A percentile compares a stretch with the other conserved stretches of the same genome.
phyloP scores from a whole-genome alignment of 2,113 vertebrate species.

The Rhinolophus ferrumequinum region DNA sequence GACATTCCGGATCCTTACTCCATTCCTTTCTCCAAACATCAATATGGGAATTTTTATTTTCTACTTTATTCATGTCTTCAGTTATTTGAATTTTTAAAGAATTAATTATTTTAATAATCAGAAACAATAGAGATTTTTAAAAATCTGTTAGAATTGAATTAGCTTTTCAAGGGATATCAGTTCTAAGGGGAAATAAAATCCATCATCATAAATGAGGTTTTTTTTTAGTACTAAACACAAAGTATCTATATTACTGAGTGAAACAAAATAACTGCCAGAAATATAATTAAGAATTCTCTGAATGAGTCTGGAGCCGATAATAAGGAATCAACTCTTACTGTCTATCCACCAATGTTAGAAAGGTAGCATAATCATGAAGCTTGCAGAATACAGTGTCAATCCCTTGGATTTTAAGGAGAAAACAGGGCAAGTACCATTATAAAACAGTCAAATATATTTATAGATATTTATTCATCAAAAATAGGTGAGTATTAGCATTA shows the following conservation, averaged over 20 bases:
- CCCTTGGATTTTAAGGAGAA: conserved; percentile 25
- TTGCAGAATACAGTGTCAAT: not conserved
- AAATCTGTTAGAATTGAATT: conserved; percentile 26
- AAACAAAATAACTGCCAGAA: conserved; percentile 27
- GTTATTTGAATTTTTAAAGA: conserved; percentile 35
- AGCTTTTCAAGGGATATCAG: not conserved
- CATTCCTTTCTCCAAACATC: not conserved
- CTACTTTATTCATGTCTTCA: not conserved
- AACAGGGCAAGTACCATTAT: not conserved
- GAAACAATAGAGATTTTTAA: not conserved
- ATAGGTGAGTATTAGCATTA: not conserved
- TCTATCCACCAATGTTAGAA: not conserved
- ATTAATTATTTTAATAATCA: conserved; percentile 5
- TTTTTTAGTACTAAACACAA: not conserved
- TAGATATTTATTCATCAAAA: conserved; percentile 36
- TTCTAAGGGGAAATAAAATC: not conserved
- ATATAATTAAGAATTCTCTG: conserved; percentile 34
- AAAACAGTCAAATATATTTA: not conserved
- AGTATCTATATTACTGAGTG: not conserved
- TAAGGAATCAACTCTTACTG: conserved; percentile 41
- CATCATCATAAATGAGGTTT: not conserved
- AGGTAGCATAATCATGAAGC: not conserved
- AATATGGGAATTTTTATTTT: conserved; percentile 23
- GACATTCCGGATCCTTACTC: not conserved
- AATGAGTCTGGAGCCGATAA: conserved; percentile 4